phyloP scores from a whole-genome alignment of 2,797 vertebrate species.

The Manis crassicaudata region DNA sequence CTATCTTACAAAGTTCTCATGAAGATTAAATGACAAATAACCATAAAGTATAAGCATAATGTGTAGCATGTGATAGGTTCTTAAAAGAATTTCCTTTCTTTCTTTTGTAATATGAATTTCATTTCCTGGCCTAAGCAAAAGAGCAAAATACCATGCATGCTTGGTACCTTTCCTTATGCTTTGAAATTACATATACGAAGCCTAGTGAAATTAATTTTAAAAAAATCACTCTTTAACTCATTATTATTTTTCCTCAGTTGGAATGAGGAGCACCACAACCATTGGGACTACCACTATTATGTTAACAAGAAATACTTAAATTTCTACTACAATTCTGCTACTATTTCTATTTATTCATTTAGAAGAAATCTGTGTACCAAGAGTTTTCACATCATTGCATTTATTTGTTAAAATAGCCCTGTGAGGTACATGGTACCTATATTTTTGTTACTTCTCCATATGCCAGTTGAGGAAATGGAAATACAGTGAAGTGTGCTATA shows the following conservation, averaged over 20 bases:
- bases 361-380: background rate
- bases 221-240: background rate
- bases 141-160: background rate
- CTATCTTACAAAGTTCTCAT: background rate
- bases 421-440: background rate
- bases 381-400: slow-evolving; percentile 22
- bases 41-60: background rate
- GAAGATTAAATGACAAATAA: background rate
- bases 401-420: slow-evolving; percentile 32
- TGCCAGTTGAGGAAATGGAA: slow-evolving; percentile 52
- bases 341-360: background rate
- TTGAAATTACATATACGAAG: slow-evolving; percentile 17
- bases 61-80: background rate
- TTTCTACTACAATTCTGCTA: background rate
- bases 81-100: slow-evolving; percentile 29
- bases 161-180: background rate
- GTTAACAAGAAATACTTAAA: background rate
- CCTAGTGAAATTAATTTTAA: background rate
- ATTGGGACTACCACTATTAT: background rate
- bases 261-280: background rate
- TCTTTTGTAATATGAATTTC: slow-evolving; percentile 3
- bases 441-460: slow-evolving; percentile 30
- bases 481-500: background rate
- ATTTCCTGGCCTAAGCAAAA: slow-evolving; percentile 32
- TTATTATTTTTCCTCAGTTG: background rate